phyloP scores from a whole-genome alignment of 35 echinoderm and acorn worm genomes.

The Amphiura filiformis region DNA sequence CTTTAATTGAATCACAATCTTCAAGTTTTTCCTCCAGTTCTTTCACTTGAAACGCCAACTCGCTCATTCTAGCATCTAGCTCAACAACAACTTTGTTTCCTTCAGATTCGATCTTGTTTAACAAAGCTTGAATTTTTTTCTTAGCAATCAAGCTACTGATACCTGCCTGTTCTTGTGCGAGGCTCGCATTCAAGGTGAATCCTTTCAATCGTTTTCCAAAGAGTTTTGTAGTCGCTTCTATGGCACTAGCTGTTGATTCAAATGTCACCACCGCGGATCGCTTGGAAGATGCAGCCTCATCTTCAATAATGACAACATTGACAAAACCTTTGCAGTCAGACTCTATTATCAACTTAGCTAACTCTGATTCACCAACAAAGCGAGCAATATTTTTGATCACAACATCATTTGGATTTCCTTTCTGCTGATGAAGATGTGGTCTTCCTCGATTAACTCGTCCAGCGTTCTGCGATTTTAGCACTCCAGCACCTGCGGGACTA shows the following conservation, averaged over 20 bases:
- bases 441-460: too few species aligned
- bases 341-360: background rate
- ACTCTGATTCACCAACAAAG: background rate
- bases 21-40: background rate
- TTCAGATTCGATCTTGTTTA: slow-evolving; percentile 3
- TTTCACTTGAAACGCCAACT: background rate
- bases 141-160: background rate
- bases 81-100: background rate
- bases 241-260: background rate
- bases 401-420: slow-evolving; percentile 20
- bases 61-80: background rate
- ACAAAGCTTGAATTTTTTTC: background rate
- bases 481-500: too few species aligned
- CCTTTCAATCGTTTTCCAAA: slow-evolving; percentile 7
- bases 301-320: background rate
- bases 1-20: slow-evolving; percentile 2
- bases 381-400: background rate
- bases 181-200: background rate
- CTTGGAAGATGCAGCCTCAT: background rate
- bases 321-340: background rate
- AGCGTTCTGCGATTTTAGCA: too few species aligned
- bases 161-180: background rate
- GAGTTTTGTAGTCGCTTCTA: slow-evolving; percentile 1
- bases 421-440: too few species aligned
- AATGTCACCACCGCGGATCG: background rate